Base-by-base conservation (phyloP, 2,888 invertebrate species). In the Chaitophorus viminalis region DNA sequence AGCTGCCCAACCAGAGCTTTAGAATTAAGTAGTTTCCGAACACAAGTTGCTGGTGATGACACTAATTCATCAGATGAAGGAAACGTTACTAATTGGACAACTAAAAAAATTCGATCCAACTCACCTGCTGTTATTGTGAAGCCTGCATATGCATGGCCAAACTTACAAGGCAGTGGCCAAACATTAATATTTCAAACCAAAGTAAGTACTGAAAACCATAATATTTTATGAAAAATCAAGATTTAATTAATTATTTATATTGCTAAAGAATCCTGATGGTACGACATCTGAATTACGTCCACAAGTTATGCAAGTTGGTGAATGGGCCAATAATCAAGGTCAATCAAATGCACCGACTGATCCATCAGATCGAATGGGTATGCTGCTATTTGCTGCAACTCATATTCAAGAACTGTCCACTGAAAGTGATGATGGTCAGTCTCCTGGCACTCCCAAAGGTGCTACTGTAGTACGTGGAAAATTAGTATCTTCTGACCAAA, bases 161-260 rank as follows among this genome's bases (percentile, higher is more conserved):
- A 87, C 25, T 74, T 87, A 81, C 87, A 87, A 81, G 81, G 74
- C 31, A 81, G 75, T 87, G 75, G 81, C 25, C 87, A 87, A 65
- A 87, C 81, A 4, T 33, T 65, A n/a, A 87, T 87, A 74, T 87
- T 87, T 87, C 87, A 87, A 87, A 87, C 87, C n/a, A 87, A 87
- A 74, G 87, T 87, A 9, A 74, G 87, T 87, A n/a, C 3, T 39
- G 1, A 39, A 33, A 78, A 60, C 74, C 70, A 8, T 33, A 29
- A 11, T 2, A 79, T 1, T 33, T 25, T 29, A 21, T 68, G 0
- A 39, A 18, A 21, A 74, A 54, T 25, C 60, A 60, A 21, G 25
- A 9, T 36, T 25, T 2, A 52, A 14, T 1, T n/a, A 52, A n/a
- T n/a, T 29, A 25, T 77, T 76, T 54, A 14, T 54, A 78, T 72